Percentiles rank a stretch among this genome's conserved stretches.
phyloP scores from a whole-genome alignment of 2,888 invertebrate species.

The Alitta virens region DNA sequence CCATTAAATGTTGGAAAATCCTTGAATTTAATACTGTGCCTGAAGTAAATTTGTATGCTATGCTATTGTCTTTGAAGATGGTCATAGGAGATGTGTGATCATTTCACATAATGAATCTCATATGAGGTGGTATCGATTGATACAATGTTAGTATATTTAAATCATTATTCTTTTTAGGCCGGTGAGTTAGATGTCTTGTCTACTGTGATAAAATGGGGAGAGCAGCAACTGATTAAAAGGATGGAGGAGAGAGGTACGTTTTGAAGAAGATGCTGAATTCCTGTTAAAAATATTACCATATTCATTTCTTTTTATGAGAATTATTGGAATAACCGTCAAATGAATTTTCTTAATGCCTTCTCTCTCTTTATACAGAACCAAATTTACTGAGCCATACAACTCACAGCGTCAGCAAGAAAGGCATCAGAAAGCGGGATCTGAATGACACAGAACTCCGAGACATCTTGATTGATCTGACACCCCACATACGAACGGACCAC shows the following conservation, averaged over 20 bases:
- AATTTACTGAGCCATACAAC: conserved; percentile 87
- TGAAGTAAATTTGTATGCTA: no score
- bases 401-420: conserved; percentile 85
- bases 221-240: conserved; percentile 75
- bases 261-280: not conserved
- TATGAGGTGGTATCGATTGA: no score
- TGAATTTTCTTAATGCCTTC: no score
- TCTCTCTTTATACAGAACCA: conserved; percentile 66
- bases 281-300: no score
- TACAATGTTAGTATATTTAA: no score
- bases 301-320: not conserved
- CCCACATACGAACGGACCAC: conserved; percentile 85
- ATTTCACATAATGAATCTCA: no score
- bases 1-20: no score
- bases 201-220: conserved; percentile 85
- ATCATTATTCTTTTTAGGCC: no score
- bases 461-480: conserved; percentile 78
- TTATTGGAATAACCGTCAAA: not conserved
- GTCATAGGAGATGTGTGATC: no score
- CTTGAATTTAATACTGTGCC: no score
- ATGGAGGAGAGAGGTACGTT: conserved; percentile 75
- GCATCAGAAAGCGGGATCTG: conserved; percentile 74
- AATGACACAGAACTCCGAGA: conserved; percentile 84
- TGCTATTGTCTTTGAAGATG: no score
- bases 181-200: conserved; percentile 86